phyloP scores from a whole-genome alignment of 2,888 invertebrate genomes.

The Harpagoxenus sublaevis region DNA sequence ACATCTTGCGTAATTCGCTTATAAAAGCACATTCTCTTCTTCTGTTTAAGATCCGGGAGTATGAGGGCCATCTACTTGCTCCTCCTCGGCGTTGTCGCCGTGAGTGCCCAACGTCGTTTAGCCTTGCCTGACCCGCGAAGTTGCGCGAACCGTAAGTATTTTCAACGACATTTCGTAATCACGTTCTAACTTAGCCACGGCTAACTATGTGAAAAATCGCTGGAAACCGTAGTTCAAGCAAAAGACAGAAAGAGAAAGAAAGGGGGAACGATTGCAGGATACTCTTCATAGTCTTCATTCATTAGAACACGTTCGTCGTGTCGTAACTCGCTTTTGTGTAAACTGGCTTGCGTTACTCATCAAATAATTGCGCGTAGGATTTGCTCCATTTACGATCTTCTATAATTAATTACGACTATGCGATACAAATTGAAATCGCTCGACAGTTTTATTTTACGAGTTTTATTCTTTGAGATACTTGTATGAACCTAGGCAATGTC shows the following conservation, averaged over 20 bases:
- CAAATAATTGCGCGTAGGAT: not conserved
- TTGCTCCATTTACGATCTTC: not conserved
- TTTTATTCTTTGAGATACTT: not conserved
- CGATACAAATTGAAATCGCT: not conserved
- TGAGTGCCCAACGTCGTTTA: constrained; percentile 93
- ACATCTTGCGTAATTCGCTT: not conserved
- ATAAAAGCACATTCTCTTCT: constrained; percentile 24
- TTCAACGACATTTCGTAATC: constrained; percentile 42
- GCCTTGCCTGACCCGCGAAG: constrained; percentile 96
- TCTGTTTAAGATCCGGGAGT: constrained; percentile 75
- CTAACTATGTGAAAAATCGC: constrained; percentile 29
- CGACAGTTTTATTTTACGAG: not conserved
- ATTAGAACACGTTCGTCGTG: constrained; percentile 9
- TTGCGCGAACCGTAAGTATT: constrained; percentile 94
- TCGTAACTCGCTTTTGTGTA: not conserved
- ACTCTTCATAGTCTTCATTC: not conserved
- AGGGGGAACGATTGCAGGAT: not conserved
- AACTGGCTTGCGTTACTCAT: not conserved
- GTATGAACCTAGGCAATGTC: not conserved
- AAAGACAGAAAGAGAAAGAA: not conserved
- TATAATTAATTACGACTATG: not conserved
- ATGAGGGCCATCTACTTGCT: constrained; percentile 87
- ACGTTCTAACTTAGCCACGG: not conserved
- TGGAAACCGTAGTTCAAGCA: not conserved
- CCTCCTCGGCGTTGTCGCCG: constrained; percentile 89